These are phyloP conservation scores for Leptonema lineaticorne DNA, from an alignment of 1,140 invertebrate genomes.

Conservation along the genomic window DNA sequence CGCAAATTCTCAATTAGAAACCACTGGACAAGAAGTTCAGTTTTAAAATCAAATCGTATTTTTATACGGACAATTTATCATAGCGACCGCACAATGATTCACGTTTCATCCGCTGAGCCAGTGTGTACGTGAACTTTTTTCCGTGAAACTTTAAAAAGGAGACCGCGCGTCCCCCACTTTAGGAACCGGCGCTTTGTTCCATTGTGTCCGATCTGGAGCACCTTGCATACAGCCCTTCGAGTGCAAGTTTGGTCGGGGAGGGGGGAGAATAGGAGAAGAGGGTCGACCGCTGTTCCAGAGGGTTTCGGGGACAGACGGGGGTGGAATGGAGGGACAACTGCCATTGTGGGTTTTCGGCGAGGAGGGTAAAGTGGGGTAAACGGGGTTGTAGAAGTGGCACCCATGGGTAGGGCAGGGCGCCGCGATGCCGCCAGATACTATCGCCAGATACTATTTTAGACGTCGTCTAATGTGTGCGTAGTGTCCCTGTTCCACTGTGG, in stretches of 20 bases:
- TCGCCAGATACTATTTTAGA: constrained; percentile 40
- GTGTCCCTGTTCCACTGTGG: not conserved
- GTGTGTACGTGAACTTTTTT: not conserved
- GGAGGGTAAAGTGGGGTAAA: constrained; percentile 4
- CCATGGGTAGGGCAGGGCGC: constrained; percentile 44
- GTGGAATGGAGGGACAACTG: no score
- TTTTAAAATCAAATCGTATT: no score
- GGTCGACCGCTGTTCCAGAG: not conserved
- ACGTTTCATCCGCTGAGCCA: not conserved
- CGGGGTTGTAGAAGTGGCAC: not conserved
- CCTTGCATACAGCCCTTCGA: constrained; percentile 19
- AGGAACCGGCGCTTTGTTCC: not conserved
- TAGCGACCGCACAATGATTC: no score
- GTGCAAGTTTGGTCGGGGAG: constrained; percentile 22
- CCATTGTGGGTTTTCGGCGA: no score
- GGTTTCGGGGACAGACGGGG: constrained; percentile 16
- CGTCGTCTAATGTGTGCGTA: constrained; percentile 30
- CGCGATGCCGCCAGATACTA: constrained; percentile 40
- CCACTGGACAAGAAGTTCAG: no score
- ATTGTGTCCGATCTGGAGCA: constrained; percentile 1
- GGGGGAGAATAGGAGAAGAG: not conserved
- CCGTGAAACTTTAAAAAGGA: not conserved
- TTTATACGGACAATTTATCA: no score
- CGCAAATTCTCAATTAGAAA: no score
- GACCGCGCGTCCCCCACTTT: not conserved